Evolutionary conservation across 2,797 vertebrate genomes (phyloP), one percentile per base, ranked within the genome.

Genomic region (Chrysolophus pictus): DNA sequence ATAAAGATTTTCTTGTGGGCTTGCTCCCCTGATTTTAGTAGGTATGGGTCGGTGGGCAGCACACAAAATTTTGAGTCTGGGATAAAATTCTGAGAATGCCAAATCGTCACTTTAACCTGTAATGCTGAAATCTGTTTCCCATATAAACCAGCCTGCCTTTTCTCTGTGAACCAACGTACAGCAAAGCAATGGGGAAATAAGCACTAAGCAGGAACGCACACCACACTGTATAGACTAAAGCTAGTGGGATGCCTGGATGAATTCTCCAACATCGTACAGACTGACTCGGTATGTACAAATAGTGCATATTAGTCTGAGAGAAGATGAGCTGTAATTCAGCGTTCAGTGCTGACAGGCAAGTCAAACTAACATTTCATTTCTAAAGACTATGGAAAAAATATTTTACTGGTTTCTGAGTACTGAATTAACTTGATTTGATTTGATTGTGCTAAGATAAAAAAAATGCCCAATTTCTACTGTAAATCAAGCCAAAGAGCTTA

Each of bases 271-370:
- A 42, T 62, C 44, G 35, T 42, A 26, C 14, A 35, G 42, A 31
- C 53, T 62, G 65, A 72, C 69, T 58, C 51, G 14, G 3, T 71
- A 35, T 31, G 77, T 85, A 41, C 58, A 55, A 76, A 46, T 53
- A 55, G 53, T 55, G 17, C 15, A 17, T 39, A 29, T 89, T 74
- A 70, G 74, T 11, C 44, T 82, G 58, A 74, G 49, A 81, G 67
- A 86, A 86, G 58, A 88, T 71, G 23, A 85, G 39, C 72, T 90
- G 81, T 51, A 80, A 83, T 85, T 90, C 69, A 81, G 39, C 56
- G 49, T 69, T 87, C 42, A 62, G 49, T 29, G 8, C 39, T 84
- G 47, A 79, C 71, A 88, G 58, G 60, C 29, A 13, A 93, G 62
- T 59, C 84, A 78, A 75, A 65, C 56, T 64, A 91, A 77, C 46